Percentiles rank a stretch among this genome's conserved stretches.
Conservation (phyloP, 1,140 invertebrate species). For the Drosophila nannoptera region DNA sequence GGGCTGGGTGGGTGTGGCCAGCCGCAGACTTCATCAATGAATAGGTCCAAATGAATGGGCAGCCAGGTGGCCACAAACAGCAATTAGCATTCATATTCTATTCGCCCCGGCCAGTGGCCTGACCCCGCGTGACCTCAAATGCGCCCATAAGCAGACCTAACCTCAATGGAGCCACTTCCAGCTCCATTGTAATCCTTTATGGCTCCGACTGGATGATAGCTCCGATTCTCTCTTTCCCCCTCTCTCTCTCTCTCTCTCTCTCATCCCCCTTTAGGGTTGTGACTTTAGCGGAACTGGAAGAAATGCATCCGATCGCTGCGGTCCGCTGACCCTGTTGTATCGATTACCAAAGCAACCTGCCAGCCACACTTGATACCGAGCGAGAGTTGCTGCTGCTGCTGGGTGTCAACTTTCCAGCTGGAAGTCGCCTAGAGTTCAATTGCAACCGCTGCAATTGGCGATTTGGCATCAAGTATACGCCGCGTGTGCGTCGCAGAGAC, state of each 20-base stretch:
- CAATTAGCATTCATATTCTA: slow-evolving; percentile 45
- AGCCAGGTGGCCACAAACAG: slow-evolving; percentile 58
- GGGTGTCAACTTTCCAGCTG: slow-evolving; percentile 32
- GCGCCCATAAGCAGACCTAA: no score
- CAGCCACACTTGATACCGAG: slow-evolving; percentile 29
- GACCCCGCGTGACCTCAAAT: no score
- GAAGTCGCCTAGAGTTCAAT: slow-evolving; percentile 57
- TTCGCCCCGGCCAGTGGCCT: not conserved
- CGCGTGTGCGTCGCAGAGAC: not conserved
- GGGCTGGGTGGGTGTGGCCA: slow-evolving; percentile 40
- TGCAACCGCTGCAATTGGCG: slow-evolving; percentile 25
- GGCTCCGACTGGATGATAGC: no score
- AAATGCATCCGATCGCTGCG: slow-evolving; percentile 37
- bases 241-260: not conserved
- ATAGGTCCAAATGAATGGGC: slow-evolving; percentile 67
- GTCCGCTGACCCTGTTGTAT: slow-evolving; percentile 46
- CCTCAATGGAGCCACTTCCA: no score
- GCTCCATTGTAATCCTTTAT: no score
- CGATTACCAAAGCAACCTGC: slow-evolving; percentile 31
- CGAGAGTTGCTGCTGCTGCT: slow-evolving; percentile 6
- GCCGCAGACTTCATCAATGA: slow-evolving; percentile 66
- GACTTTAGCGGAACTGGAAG: slow-evolving; percentile 29
- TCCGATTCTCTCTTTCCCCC: not conserved
- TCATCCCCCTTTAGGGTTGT: not conserved
- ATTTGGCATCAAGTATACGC: slow-evolving; percentile 6